Evolutionary conservation across 1,140 invertebrate genomes (phyloP).

Genomic region (Ceratina japonica): DNA sequence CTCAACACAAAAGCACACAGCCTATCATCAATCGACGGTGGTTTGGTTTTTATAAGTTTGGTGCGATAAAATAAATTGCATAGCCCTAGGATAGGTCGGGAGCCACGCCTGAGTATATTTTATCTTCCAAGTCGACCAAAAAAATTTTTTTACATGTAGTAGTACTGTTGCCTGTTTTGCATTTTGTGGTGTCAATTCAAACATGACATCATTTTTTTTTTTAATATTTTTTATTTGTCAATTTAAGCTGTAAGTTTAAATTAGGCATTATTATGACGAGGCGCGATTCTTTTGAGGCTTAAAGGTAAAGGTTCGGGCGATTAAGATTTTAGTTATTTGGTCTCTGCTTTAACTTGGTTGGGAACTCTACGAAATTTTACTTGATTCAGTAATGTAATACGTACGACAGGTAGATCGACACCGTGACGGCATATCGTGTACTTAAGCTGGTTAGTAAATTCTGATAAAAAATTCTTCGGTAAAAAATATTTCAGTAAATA

Average conservation of each 20-base stretch:
- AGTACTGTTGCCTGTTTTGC: slow-evolving; percentile 71
- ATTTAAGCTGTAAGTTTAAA: slow-evolving; percentile 80
- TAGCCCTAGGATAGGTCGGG: slow-evolving; percentile 74
- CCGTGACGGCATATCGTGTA: background rate
- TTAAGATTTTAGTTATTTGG: slow-evolving; percentile 72
- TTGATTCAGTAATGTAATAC: background rate
- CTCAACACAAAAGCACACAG: slow-evolving; percentile 76
- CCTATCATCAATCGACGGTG: slow-evolving; percentile 73
- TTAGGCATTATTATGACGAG: slow-evolving; percentile 76
- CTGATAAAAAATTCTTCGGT: background rate
- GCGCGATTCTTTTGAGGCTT: slow-evolving; percentile 70
- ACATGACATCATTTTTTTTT: slow-evolving; percentile 74
- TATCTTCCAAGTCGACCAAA: slow-evolving; percentile 77
- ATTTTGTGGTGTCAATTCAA: slow-evolving; percentile 76
- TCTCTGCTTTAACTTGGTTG: slow-evolving; percentile 60
- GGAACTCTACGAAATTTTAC: background rate
- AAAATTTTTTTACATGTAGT: slow-evolving; percentile 74
- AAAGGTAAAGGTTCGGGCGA: slow-evolving; percentile 67
- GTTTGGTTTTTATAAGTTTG: slow-evolving; percentile 69
- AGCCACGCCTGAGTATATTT: slow-evolving; percentile 73
- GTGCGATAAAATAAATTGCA: slow-evolving; percentile 79
- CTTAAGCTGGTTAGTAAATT: slow-evolving; percentile 2
- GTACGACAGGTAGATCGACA: slow-evolving; percentile 5
- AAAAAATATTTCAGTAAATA: background rate
- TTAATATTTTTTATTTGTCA: slow-evolving; percentile 75